Evolutionary conservation across 2,113 vertebrate genomes (phyloP).

Genomic region (Sciurus niger): DNA sequence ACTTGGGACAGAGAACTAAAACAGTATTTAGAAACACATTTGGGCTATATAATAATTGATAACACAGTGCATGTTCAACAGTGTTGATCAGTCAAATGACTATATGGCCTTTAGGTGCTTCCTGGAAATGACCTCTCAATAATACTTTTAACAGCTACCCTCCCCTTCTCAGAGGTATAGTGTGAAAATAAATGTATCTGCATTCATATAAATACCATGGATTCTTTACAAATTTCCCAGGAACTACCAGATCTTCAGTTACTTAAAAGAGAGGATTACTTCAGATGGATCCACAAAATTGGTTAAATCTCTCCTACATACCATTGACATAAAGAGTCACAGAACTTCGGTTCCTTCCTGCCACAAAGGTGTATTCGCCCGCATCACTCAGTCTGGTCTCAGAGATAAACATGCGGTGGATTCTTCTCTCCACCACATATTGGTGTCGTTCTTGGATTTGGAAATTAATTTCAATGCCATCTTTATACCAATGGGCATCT

Average conservation of each 20-base stretch:
- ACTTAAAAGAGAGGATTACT: background rate
- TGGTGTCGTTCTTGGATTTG: conserved; percentile 93
- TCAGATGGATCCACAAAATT: background rate
- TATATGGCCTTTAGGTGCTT: background rate
- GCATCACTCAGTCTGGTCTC: conserved; percentile 95
- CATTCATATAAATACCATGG: background rate
- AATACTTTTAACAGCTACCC: background rate
- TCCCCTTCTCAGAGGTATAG: background rate
- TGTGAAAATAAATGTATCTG: background rate
- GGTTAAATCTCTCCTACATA: conserved; percentile 82
- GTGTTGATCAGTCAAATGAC: background rate
- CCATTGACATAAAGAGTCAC: conserved; percentile 94
- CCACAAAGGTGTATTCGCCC: conserved; percentile 96
- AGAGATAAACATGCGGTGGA: conserved; percentile 96
- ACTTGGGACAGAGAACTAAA: background rate
- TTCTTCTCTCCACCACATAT: conserved; percentile 93
- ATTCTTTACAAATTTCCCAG: background rate
- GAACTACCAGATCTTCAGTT: background rate
- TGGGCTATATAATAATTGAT: background rate
- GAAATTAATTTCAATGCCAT: conserved; percentile 96
- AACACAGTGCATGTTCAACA: background rate
- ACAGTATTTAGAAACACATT: background rate
- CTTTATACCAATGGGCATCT: conserved; percentile 96
- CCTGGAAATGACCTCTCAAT: conserved; percentile 2
- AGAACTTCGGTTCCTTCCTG: conserved; percentile 94